phyloP scores from a whole-genome alignment of 2,113 vertebrate genomes.

The Sprattus sprattus region DNA sequence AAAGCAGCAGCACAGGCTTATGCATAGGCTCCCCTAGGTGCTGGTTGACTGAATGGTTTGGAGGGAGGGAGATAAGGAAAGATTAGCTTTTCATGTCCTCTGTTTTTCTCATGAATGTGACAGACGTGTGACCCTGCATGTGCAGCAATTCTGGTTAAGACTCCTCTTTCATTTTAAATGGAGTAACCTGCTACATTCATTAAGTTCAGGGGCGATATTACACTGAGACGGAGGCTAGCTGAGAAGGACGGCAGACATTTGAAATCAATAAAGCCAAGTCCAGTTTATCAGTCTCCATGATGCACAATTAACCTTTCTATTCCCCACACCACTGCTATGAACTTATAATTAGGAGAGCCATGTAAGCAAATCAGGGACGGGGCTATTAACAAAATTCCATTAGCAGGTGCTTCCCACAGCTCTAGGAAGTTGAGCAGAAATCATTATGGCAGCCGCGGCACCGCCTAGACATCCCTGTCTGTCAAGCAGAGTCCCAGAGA shows the following conservation, averaged over 20 bases:
- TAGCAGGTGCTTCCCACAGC: background rate
- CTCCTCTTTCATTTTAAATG: background rate
- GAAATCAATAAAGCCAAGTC: constrained; percentile 15
- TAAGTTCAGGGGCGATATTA: background rate
- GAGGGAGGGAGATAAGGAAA: background rate
- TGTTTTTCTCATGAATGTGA: background rate
- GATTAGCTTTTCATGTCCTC: background rate
- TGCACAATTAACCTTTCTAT: constrained; percentile 24
- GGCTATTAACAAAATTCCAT: background rate
- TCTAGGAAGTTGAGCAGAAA: background rate
- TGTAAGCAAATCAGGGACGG: background rate
- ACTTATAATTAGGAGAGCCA: constrained; percentile 8
- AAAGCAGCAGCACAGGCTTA: no score
- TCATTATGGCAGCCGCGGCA: background rate
- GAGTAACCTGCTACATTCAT: background rate
- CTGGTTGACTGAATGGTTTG: background rate
- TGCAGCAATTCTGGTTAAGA: background rate
- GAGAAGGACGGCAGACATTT: constrained; percentile 1
- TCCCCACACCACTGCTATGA: background rate
- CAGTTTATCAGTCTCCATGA: constrained; percentile 20
- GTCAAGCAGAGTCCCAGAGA: background rate
- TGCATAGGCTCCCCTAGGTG: background rate
- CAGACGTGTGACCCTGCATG: background rate
- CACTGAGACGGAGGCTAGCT: background rate
- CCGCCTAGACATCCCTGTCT: background rate